phyloP scores from a whole-genome alignment of 35 echinoderm and acorn worm genomes.

The Nesometra sesokonis region DNA sequence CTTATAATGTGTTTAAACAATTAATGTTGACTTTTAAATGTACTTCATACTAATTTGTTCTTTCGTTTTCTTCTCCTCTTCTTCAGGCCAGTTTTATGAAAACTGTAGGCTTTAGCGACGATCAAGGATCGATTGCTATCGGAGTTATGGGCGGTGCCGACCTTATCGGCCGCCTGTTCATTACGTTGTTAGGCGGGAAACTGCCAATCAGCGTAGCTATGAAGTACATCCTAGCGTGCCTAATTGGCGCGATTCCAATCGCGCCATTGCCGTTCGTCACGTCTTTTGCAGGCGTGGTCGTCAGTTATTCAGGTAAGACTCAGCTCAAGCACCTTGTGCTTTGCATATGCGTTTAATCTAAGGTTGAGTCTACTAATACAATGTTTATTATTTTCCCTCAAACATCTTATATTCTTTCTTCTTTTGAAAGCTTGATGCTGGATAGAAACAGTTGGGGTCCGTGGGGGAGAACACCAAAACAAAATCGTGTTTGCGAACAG shows the following conservation, averaged over 20 bases:
- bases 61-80: no score
- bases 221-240: background rate
- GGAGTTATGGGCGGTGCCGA: background rate
- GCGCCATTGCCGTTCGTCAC: background rate
- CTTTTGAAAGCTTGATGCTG: background rate
- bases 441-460: background rate
- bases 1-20: no score
- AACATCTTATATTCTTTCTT: constrained; percentile 1
- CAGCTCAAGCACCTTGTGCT: background rate
- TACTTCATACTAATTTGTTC: no score
- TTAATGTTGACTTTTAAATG: no score
- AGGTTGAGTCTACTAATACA: background rate
- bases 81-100: background rate
- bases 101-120: background rate
- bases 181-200: background rate
- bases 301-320: background rate
- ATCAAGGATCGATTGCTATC: background rate
- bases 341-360: background rate
- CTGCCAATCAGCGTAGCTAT: background rate
- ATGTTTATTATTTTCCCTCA: background rate
- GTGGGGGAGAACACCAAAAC: background rate
- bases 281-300: background rate
- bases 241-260: background rate
- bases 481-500: background rate
- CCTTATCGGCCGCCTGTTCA: background rate